A percentile compares a stretch with the other conserved stretches of the same genome.
Evolutionary conservation across 2,888 invertebrate species (phyloP).

Genomic region (Thysanoteuthis rhombus): DNA sequence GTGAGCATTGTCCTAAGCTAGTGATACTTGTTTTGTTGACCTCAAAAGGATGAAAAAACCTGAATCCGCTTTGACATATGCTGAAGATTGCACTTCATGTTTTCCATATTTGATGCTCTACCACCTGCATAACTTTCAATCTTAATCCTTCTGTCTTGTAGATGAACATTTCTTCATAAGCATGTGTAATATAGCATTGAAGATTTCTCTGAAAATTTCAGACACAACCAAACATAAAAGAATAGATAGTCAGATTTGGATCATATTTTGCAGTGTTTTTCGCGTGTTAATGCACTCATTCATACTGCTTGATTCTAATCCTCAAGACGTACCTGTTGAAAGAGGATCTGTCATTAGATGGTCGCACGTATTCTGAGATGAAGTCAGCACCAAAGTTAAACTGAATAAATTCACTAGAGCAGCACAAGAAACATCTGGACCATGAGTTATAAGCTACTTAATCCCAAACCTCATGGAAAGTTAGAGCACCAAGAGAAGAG

Average conservation of each 20-base stretch:
- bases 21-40: neutral
- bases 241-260: neutral
- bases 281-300: neutral
- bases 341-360: neutral
- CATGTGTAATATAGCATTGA: neutral
- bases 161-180: neutral
- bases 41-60: neutral
- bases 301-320: neutral
- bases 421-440: neutral
- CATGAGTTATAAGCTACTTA: conserved; percentile 12
- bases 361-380: neutral
- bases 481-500: neutral
- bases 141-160: neutral
- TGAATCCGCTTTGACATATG: neutral
- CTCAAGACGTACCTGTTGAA: neutral
- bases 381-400: neutral
- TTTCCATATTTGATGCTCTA: neutral
- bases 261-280: neutral
- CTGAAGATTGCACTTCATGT: neutral
- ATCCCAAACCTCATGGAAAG: neutral
- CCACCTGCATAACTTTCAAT: neutral
- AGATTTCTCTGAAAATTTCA: neutral
- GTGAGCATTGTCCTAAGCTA: neutral
- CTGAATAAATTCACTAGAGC: neutral
- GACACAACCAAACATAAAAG: neutral